phyloP scores from a whole-genome alignment of 2,888 invertebrate species.

The Artemia sp. region DNA sequence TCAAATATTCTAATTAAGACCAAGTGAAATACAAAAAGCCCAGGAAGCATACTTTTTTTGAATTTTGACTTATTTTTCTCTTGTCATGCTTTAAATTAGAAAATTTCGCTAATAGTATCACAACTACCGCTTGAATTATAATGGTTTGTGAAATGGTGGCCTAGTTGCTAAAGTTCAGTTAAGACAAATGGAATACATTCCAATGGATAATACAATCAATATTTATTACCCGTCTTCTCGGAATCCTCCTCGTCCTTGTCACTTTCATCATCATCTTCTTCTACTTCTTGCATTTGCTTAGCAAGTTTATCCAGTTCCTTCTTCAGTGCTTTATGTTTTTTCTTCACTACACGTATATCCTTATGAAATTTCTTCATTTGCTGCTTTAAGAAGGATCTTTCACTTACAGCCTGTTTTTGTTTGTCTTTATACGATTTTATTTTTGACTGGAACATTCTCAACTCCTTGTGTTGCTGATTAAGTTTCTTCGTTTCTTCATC shows the following conservation, averaged over 20 bases:
- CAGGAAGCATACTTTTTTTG: too few relatives aligned
- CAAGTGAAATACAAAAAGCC: too few relatives aligned
- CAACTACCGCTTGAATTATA: too few relatives aligned
- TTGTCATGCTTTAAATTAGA: too few relatives aligned
- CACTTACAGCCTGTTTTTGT: slow-evolving; percentile 53
- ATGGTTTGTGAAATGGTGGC: too few relatives aligned
- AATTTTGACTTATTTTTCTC: too few relatives aligned
- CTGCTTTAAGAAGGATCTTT: slow-evolving; percentile 55
- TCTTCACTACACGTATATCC: slow-evolving; percentile 35
- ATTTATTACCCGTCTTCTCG: not conserved
- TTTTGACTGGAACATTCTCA: slow-evolving; percentile 44
- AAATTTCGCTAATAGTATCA: too few relatives aligned
- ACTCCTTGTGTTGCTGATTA: slow-evolving; percentile 44
- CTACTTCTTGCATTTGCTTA: slow-evolving; percentile 60
- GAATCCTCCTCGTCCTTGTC: slow-evolving; percentile 36
- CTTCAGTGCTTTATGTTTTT: slow-evolving; percentile 51
- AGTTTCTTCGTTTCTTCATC: slow-evolving; percentile 34
- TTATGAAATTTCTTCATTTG: slow-evolving; percentile 63
- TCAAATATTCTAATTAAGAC: too few relatives aligned
- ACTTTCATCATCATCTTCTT: slow-evolving; percentile 50
- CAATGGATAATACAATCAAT: too few relatives aligned
- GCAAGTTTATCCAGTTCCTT: slow-evolving; percentile 84
- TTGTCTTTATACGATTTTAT: slow-evolving; percentile 41
- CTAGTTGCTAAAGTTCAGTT: too few relatives aligned
- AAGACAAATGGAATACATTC: too few relatives aligned